Base-by-base conservation (phyloP, 92 coral and sea anemone species). In the Zoanthus gigantus region DNA sequence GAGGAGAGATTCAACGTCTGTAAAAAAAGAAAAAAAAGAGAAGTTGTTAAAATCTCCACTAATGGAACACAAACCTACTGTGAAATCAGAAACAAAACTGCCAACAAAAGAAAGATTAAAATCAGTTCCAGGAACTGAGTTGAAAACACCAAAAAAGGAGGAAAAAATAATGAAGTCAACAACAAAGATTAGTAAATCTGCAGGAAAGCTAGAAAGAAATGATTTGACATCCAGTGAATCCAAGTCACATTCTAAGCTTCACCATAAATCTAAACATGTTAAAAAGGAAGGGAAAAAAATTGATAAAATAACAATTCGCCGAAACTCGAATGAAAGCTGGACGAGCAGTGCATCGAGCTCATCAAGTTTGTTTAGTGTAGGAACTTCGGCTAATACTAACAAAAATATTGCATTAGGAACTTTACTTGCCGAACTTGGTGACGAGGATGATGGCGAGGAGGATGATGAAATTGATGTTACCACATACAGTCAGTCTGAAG, bases 311-410 rank as follows among this genome's bases (percentile, higher is more conserved):
- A 95, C 95, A 53, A 91, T 97, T 81, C 95, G 99, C 5, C 87
- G 99, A 13, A 90, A 96, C 72, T 97, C 99, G 18, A 96, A 95
- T 28, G 99, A 97, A 50, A 97, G 99, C 52, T 95, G 99, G 98
- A 92, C 98, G 34, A 95, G 96, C 30, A 94, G 97, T 56, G 86
- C 84, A 50, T 86, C 93, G 9, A 82, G 72, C 42, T 91, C 98
- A 29, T 92, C 99, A 60, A 80, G 93, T 71, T 84, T 93, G 66
- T 90, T 94, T 63, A 77, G 75, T 31, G 90, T 90, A 15, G 91
- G 90, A 8, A 76, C 72, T 66, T n/a, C 87, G 37, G 72, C 78
- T 5, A 82, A 74, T 32, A 67, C 82, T 6, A 86, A 65, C 42
- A 97, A 94, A 76, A 97, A 94, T 85, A 90, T 88, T 78, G 97